These are phyloP conservation scores for Saccostrea glomerata DNA, from an alignment of 1,140 invertebrate genomes.

Conservation along the genomic window DNA sequence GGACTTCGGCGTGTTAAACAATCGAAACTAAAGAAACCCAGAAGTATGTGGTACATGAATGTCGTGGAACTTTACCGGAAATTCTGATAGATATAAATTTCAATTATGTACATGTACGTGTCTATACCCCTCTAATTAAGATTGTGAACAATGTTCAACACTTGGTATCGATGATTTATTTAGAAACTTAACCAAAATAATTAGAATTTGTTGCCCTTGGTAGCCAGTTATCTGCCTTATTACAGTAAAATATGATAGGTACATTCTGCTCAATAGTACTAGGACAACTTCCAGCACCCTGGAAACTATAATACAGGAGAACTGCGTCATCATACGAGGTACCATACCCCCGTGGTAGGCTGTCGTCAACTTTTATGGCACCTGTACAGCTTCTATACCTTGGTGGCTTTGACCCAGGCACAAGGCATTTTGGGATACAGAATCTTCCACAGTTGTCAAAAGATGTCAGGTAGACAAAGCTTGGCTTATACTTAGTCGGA, in stretches of 20 bases:
- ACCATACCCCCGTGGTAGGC: constrained; percentile 40
- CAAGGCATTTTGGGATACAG: constrained; percentile 39
- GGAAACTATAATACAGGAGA: constrained; percentile 4
- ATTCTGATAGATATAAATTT: too few species aligned
- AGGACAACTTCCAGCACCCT: constrained; percentile 1
- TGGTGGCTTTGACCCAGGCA: constrained; percentile 13
- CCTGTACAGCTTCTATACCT: constrained; percentile 48
- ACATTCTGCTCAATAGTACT: neutral
- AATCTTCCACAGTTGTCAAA: constrained; percentile 52
- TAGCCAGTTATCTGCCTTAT: constrained; percentile 11
- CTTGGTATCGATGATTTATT: too few species aligned
- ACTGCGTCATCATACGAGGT: constrained; percentile 41
- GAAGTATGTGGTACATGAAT: too few species aligned
- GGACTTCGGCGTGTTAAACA: too few species aligned
- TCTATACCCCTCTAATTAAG: too few species aligned
- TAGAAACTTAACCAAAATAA: neutral
- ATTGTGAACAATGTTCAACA: too few species aligned
- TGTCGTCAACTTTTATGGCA: constrained; percentile 24
- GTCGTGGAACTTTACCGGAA: too few species aligned
- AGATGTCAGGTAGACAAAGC: constrained; percentile 35
- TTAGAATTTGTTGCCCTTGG: neutral
- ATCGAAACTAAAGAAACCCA: too few species aligned
- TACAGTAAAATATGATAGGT: constrained; percentile 1
- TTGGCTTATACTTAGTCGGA: neutral
- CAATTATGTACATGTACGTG: too few species aligned